These are phyloP conservation scores for Gallinago media DNA, from an alignment of 2,113 vertebrate genomes.

Conservation along the genomic window DNA sequence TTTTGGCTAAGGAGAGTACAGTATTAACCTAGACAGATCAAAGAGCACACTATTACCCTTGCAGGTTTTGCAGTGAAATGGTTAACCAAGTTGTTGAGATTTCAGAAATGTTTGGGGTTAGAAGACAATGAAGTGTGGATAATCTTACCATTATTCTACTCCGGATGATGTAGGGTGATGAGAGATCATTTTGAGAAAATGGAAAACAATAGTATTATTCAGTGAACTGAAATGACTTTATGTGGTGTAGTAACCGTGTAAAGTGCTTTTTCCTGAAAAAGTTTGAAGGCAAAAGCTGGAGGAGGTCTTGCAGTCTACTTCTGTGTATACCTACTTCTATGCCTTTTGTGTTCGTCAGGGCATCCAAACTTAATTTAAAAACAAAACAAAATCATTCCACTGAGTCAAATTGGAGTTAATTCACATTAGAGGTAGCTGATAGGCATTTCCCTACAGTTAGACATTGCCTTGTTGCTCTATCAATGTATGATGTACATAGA, in stretches of 20 bases:
- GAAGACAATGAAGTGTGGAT: neutral
- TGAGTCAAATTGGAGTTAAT: neutral
- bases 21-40: neutral
- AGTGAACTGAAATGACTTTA: slow-evolving; percentile 10
- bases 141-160: neutral
- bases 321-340: neutral
- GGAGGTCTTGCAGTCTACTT: neutral
- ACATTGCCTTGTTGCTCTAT: neutral
- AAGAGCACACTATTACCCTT: neutral
- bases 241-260: neutral
- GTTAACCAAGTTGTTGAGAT: neutral
- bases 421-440: neutral
- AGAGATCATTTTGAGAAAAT: neutral
- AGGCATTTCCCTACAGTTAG: neutral
- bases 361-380: neutral
- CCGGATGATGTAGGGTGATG: neutral
- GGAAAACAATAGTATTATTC: neutral
- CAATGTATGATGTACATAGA: neutral
- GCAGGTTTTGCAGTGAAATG: neutral
- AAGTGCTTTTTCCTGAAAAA: neutral
- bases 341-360: neutral
- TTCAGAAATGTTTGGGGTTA: neutral
- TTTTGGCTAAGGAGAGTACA: neutral
- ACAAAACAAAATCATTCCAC: neutral
- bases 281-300: neutral